Percentiles rank a stretch among this genome's conserved stretches.
phyloP scores from a whole-genome alignment of 2,113 vertebrate species.

The Melierax canorus region DNA sequence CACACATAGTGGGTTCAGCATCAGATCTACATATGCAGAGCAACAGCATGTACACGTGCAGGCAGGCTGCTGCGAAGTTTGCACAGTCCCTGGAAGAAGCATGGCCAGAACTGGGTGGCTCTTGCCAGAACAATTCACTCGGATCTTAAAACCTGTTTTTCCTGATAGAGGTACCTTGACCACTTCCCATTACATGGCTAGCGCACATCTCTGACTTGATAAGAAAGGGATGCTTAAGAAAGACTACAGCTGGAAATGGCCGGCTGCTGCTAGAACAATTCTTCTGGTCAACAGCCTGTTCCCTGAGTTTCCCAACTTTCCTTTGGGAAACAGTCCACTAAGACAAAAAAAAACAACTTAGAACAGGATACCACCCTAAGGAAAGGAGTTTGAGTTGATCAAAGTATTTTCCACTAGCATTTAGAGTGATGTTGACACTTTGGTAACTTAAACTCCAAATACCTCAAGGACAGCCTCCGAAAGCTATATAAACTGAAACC shows the following conservation, averaged over 20 bases:
- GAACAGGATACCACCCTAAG: background rate
- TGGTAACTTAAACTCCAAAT: background rate
- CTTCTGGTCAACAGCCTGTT: background rate
- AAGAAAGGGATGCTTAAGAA: background rate
- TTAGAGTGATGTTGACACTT: background rate
- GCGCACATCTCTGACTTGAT: background rate
- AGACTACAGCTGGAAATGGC: background rate
- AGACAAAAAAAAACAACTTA: background rate
- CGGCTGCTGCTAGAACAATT: background rate
- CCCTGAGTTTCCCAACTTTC: background rate
- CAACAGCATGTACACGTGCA: accelerated
- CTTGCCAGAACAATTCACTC: background rate
- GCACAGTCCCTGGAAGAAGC: background rate
- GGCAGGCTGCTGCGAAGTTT: background rate
- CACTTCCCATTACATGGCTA: background rate
- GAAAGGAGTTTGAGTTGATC: background rate
- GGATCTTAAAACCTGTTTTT: background rate
- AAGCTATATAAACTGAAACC: background rate
- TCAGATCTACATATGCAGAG: background rate
- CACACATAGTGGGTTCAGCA: background rate
- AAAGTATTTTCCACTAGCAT: background rate
- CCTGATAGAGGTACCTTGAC: background rate
- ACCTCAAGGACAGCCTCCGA: background rate
- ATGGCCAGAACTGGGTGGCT: background rate
- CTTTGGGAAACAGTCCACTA: background rate